Base-by-base conservation (phyloP, 1,140 invertebrate species). In the Drosophila bocki region DNA sequence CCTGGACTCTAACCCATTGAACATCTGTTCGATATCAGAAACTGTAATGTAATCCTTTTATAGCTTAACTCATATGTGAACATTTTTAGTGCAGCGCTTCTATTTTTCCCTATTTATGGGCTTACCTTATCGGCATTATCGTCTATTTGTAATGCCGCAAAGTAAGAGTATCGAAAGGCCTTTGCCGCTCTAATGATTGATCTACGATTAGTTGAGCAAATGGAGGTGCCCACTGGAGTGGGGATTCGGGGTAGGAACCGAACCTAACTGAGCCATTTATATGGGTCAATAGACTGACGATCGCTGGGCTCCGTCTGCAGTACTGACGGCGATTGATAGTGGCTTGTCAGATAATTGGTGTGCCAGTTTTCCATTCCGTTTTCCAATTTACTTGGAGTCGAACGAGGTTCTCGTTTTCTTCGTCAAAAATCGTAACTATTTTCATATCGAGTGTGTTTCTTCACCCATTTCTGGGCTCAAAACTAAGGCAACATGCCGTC, bases 271-370 rank as follows among this genome's bases (percentile, higher is more conserved):
- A 44, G 22, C 50, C 60, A 47, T 45, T 70, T 67, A 83, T 63
- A 57, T 83, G 50, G 80, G 80, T 83, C 80, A 84, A 80, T 63
- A 62, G 57, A 63, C 59, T 74, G 68, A 60, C 75, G 54, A 64
- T 82, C 59, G 32, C 47, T 15, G 17, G 47, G 26, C 47, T 39
- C 4, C 19, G 47, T 4, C 47, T 17, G 12, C 11, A 29, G 26
- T 50, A 50, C 48, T 45, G 42, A 45, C 17, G 11, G 26, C 35
- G 44, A 80, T 77, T 77, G 81, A 83, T 83, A 84, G 67, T 75
- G 70, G 33, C 57, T 51, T 74, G 22, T 33, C 35, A 69, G 80
- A 83, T 82, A 82, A 82, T 79, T 78, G 44, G 19, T 56, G 51
- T 61, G 51, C 41, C 56, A 60, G 54, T 67, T 70, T 54, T 68